These are phyloP conservation scores for Actias luna DNA, from an alignment of 2,888 invertebrate genomes.

Conservation along the genomic window DNA sequence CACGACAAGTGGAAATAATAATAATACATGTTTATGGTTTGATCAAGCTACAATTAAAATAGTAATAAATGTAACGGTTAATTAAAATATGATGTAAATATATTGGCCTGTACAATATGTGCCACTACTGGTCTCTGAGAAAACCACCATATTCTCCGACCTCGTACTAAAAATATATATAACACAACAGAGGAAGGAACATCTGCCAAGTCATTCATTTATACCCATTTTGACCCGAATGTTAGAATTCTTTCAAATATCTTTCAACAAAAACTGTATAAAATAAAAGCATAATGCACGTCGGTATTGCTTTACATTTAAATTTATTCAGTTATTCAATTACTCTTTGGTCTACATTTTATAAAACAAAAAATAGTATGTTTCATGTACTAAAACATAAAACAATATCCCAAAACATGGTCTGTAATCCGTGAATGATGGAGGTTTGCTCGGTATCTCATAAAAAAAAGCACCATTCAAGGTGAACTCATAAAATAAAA, in stretches of 20 bases:
- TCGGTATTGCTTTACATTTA: background rate
- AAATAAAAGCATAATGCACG: background rate
- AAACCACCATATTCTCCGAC: no score
- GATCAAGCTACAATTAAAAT: no score
- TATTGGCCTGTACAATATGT: background rate
- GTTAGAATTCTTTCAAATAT: background rate
- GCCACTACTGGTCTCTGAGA: background rate
- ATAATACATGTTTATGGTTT: no score
- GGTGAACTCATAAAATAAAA: background rate
- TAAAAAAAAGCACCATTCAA: background rate
- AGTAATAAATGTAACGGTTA: background rate
- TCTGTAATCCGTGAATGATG: no score
- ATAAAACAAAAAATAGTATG: background rate
- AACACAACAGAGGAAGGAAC: background rate
- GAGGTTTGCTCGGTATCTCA: background rate
- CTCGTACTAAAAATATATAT: background rate
- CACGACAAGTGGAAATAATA: no score
- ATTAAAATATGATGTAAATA: background rate
- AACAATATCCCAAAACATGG: background rate
- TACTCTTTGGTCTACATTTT: background rate
- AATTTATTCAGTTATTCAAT: background rate
- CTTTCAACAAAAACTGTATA: background rate
- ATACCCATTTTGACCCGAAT: conserved; percentile 1
- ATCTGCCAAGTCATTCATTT: conserved; percentile 1
- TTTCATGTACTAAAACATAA: background rate